Conservation (phyloP, 2,797 vertebrate genomes). For the Acanthurus tractus region DNA sequence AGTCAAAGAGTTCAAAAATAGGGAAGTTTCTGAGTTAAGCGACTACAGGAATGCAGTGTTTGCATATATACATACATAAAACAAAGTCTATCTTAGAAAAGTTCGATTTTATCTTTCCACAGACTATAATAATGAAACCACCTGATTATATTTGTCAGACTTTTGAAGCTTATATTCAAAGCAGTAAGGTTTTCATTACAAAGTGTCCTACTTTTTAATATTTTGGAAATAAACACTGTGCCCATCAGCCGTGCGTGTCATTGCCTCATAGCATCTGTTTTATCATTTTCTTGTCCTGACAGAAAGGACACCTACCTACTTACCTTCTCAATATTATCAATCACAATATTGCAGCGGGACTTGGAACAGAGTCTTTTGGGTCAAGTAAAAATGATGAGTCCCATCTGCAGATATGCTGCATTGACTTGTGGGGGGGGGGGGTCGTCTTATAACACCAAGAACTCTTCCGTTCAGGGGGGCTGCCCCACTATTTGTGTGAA, state of each 20-base stretch:
- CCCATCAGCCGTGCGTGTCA: neutral
- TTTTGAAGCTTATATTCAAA: slow-evolving; percentile 12
- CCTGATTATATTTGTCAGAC: slow-evolving; percentile 5
- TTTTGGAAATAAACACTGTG: slow-evolving; percentile 11
- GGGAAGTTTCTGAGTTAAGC: neutral
- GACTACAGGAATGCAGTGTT: neutral
- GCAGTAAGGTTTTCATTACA: neutral
- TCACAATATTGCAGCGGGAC: slow-evolving; percentile 35
- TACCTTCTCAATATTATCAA: slow-evolving; percentile 38
- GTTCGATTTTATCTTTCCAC: neutral
- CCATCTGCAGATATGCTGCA: slow-evolving; percentile 32
- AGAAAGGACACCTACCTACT: slow-evolving; percentile 19
- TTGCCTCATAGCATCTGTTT: slow-evolving; percentile 38
- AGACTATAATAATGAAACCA: slow-evolving; percentile 7
- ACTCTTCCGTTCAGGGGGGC: slow-evolving; percentile 7
- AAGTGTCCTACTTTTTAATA: slow-evolving; percentile 1
- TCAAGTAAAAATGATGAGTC: slow-evolving; percentile 45
- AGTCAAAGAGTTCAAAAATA: neutral
- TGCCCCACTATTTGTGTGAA: slow-evolving; percentile 21
- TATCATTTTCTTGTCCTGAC: slow-evolving; percentile 27
- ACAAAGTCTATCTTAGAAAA: neutral
- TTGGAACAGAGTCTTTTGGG: slow-evolving; percentile 36
- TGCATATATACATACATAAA: neutral
- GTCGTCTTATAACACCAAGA: slow-evolving; percentile 31
- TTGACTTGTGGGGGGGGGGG: slow-evolving; percentile 16